These are phyloP conservation scores for Ageneiosus marmoratus DNA, from an alignment of 2,113 vertebrate genomes.

Conservation along the genomic window DNA sequence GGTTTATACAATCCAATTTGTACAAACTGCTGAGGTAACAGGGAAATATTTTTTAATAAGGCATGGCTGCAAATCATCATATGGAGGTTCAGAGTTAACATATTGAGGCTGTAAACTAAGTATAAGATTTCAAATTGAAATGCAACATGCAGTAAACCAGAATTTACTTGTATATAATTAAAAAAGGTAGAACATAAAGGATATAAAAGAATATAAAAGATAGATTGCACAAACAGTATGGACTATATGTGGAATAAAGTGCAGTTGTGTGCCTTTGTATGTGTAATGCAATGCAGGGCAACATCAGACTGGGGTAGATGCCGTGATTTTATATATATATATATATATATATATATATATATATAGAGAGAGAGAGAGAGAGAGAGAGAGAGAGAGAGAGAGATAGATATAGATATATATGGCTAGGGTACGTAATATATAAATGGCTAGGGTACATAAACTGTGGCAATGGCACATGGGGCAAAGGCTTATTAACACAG, in stretches of 20 bases:
- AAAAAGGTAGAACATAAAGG: not conserved
- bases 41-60: not conserved
- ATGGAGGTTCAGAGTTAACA: not conserved
- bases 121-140: not conserved
- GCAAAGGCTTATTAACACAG: too few species aligned
- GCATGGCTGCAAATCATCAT: not conserved
- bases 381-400: too few species aligned
- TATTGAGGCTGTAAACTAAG: not conserved
- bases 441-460: too few species aligned
- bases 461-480: too few species aligned
- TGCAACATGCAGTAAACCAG: too few species aligned
- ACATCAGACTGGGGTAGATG: not conserved
- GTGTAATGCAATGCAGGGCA: not conserved
- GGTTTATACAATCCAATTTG: not conserved
- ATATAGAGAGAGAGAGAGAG: too few species aligned
- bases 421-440: too few species aligned
- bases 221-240: not conserved
- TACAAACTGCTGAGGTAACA: not conserved
- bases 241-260: not conserved
- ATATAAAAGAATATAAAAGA: not conserved
- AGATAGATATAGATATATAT: too few species aligned
- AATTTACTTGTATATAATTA: too few species aligned
- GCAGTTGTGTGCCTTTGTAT: not conserved
- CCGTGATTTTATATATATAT: not conserved
- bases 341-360: too few species aligned